Evolutionary conservation across 1,140 invertebrate species (phyloP).

Genomic region (Drosophila leontia): DNA sequence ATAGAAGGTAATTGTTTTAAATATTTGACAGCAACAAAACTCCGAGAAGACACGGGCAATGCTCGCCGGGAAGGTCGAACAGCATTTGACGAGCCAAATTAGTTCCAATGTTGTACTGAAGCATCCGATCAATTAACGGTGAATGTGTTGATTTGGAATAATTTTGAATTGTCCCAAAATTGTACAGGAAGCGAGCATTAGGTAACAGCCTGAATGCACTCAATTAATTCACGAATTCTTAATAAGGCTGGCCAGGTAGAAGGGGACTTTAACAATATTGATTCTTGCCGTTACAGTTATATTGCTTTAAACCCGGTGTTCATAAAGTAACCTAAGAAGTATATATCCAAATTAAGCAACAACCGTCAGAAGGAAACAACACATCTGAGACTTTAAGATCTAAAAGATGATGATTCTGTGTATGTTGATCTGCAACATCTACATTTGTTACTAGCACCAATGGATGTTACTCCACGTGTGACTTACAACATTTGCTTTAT

Average conservation of each 20-base stretch:
- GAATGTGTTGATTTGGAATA: slow-evolving; percentile 13
- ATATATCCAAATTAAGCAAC: no score
- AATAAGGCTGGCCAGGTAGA: slow-evolving; percentile 8
- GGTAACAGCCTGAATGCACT: slow-evolving; percentile 21
- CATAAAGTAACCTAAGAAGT: not conserved
- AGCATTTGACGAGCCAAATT: slow-evolving; percentile 3
- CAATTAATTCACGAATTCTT: slow-evolving; percentile 12
- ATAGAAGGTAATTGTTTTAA: slow-evolving; percentile 71
- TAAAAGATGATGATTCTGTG: no score
- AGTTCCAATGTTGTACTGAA: slow-evolving; percentile 28
- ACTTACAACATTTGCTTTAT: no score
- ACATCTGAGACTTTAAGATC: no score
- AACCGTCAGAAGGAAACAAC: no score
- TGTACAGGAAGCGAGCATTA: slow-evolving; percentile 49
- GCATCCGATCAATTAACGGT: slow-evolving; percentile 34
- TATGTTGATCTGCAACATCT: no score
- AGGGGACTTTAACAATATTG: slow-evolving; percentile 28
- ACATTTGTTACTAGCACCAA: no score
- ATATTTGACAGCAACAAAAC: slow-evolving; percentile 38
- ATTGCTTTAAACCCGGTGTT: no score
- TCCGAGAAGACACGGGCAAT: slow-evolving; percentile 35
- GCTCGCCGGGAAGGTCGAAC: slow-evolving; percentile 60
- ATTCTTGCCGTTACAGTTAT: slow-evolving; percentile 27
- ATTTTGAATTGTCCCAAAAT: slow-evolving; percentile 19
- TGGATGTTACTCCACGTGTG: no score